Base-by-base conservation (phyloP, 2,797 vertebrate species). In the Enoplosus armatus region DNA sequence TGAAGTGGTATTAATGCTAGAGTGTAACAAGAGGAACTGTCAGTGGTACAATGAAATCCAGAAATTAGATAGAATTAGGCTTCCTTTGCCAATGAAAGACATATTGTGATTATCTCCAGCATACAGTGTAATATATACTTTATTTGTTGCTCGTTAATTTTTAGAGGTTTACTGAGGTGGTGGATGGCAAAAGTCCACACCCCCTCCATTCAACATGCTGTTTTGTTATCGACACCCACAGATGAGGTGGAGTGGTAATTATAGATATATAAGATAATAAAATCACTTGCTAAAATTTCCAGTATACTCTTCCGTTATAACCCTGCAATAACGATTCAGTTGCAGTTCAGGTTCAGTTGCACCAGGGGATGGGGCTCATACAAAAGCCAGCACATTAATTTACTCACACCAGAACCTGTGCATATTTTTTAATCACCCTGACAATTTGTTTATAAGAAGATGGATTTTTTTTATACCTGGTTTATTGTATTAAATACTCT, bases 231-330 rank as follows among this genome's bases (percentile, higher is more conserved):
- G 4, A 71, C 73, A 68, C 56, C 67, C 76, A 54, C 69, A 69
- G 64, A 70, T 71, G 54, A 73, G 67, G 6, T 59, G 29, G 6
- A 53, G 24, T 31, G 9, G 71, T 71, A 72, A 70, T 35, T 73
- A 64, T 74, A 53, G 56, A n/a, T n/a, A n/a, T n/a, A n/a, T n/a
- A n/a, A 75, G 55, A 91, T 86, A 76, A 53, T 72, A 51, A 87
- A 84, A 79, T 73, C 18, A 71, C 48, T 75, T 60, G 31, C 29
- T 78, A 67, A 74, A 82, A 60, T 69, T 47, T 61, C 59, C n/a
- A 45, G 12, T 20, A 41, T 71, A 56, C 45, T 29, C 62, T 56
- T 39, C 43, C 29, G 59, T 76, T 54, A 54, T 18, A 58, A 35
- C 16, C 26, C 68, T 69, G 33, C 39, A 33, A 54, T 72, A 75